Evolutionary conservation across 2,888 invertebrate genomes (phyloP).

Genomic region (Abrostola triplasia): DNA sequence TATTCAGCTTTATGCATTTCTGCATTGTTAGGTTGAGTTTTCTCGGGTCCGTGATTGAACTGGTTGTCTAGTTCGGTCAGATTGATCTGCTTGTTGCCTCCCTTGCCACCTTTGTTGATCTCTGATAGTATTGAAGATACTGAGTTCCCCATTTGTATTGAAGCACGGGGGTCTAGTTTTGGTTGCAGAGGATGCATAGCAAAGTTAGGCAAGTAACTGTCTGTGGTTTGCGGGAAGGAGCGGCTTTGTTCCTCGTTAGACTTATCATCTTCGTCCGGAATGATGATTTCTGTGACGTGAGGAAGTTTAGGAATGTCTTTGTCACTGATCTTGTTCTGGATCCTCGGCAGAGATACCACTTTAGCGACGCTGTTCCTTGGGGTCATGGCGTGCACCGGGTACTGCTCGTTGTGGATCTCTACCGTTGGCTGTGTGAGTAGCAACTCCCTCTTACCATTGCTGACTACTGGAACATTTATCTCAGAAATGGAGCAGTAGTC

Average conservation of each 20-base stretch:
- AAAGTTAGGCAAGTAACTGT: slow-evolving; percentile 80
- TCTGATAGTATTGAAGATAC: slow-evolving; percentile 89
- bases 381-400: slow-evolving; percentile 76
- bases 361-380: slow-evolving; percentile 83
- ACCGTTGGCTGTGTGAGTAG: slow-evolving; percentile 87
- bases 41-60: slow-evolving; percentile 77
- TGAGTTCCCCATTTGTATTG: slow-evolving; percentile 89
- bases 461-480: slow-evolving; percentile 90
- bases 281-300: slow-evolving; percentile 92
- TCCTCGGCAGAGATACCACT: slow-evolving; percentile 81
- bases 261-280: slow-evolving; percentile 90
- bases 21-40: slow-evolving; percentile 63
- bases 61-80: slow-evolving; percentile 83
- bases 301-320: slow-evolving; percentile 92
- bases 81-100: slow-evolving; percentile 81
- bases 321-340: slow-evolving; percentile 84
- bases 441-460: slow-evolving; percentile 86
- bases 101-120: slow-evolving; percentile 86
- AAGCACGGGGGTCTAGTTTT: slow-evolving; percentile 85
- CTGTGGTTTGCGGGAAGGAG: slow-evolving; percentile 75
- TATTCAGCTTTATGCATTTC: slow-evolving; percentile 82
- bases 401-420: slow-evolving; percentile 86
- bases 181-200: slow-evolving; percentile 81
- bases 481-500: slow-evolving; percentile 94
- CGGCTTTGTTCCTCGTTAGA: slow-evolving; percentile 74